Evolutionary conservation across 2,113 vertebrate species (phyloP).

Genomic region (Engraulis encrasicolus): DNA sequence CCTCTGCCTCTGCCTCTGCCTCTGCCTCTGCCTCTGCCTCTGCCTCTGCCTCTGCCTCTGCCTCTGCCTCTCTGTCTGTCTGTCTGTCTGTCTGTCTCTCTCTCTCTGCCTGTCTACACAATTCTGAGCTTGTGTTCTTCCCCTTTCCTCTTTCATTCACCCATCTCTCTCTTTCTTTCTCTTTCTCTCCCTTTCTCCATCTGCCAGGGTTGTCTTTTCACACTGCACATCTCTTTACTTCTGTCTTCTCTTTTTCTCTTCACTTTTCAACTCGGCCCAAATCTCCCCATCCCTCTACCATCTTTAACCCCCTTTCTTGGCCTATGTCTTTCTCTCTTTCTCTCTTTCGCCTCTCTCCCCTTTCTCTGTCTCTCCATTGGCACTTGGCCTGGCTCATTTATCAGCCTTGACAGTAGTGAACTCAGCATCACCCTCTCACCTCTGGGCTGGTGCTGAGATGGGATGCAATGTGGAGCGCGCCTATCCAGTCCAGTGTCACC

Average conservation of each 20-base stretch:
- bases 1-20: no score
- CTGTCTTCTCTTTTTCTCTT: no score
- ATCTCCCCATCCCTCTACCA: no score
- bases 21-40: no score
- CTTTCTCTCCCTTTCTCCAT: constrained; percentile 39
- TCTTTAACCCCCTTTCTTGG: constrained; percentile 22
- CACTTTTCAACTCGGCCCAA: no score
- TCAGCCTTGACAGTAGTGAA: constrained; percentile 9
- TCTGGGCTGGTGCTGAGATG: background rate
- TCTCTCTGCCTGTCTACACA: no score
- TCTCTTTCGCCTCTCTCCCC: constrained; percentile 32
- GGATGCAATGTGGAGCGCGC: background rate
- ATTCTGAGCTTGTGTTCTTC: no score
- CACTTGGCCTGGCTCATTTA: background rate
- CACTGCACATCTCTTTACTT: no score
- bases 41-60: no score
- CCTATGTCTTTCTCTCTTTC: constrained; percentile 47
- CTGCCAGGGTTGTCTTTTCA: no score
- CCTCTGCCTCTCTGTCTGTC: no score
- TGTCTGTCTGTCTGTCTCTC: constrained; percentile 58
- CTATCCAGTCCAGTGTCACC: background rate
- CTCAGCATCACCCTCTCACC: background rate
- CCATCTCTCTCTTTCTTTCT: constrained; percentile 56
- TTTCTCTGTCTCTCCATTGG: background rate
- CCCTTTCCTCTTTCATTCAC: constrained; percentile 57